Conservation (phyloP, 2,113 vertebrate species). For the Notarius quadriscutis region DNA sequence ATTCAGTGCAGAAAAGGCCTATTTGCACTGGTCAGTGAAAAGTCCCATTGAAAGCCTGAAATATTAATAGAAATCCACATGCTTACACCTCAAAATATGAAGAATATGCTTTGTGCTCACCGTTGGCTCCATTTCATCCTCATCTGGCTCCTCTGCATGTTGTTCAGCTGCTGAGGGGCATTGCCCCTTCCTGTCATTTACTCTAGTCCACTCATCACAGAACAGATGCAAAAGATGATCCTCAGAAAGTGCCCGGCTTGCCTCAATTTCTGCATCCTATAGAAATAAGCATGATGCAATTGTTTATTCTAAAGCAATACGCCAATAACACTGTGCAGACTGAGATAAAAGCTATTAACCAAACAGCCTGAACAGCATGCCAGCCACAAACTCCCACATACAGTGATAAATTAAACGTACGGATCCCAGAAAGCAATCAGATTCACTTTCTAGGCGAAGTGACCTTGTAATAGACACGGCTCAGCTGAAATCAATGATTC, state of each 20-base stretch:
- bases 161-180: background rate
- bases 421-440: background rate
- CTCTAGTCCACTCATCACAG: background rate
- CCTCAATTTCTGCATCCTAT: conserved; percentile 6
- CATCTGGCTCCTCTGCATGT: conserved; percentile 21
- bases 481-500: background rate
- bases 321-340: background rate
- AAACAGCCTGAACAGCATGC: background rate
- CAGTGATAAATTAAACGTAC: background rate
- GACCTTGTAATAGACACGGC: background rate
- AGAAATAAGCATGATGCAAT: background rate
- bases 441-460: background rate
- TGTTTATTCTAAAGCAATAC: background rate
- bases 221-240: background rate
- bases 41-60: background rate
- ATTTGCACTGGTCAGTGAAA: background rate
- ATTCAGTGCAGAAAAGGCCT: background rate
- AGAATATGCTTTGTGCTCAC: conserved; percentile 24
- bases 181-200: background rate
- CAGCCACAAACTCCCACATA: background rate
- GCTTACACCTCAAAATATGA: background rate
- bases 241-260: background rate
- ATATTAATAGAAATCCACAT: background rate
- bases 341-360: background rate
- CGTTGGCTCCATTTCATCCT: conserved; percentile 25